Percentiles rank a stretch among this genome's conserved stretches.
These are phyloP conservation scores for Aplodontia rufa DNA, from an alignment of 2,113 vertebrate species.

Conservation along the genomic window DNA sequence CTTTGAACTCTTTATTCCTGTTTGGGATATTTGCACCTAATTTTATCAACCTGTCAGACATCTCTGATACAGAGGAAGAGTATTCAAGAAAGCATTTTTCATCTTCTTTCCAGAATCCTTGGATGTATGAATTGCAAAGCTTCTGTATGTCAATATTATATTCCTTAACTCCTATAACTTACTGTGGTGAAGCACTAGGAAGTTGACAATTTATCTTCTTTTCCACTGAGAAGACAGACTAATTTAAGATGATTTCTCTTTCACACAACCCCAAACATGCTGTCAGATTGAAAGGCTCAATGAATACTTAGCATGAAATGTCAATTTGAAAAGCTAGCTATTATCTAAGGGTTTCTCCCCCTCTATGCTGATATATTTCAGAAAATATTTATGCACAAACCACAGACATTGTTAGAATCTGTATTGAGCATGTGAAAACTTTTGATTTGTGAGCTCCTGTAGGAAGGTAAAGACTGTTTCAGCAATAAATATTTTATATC, in stretches of 20 bases:
- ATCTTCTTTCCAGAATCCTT: not conserved
- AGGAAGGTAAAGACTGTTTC: constrained; percentile 46
- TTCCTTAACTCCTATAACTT: constrained; percentile 41
- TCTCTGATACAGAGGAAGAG: not conserved
- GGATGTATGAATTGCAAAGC: not conserved
- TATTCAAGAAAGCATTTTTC: not conserved
- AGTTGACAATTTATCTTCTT: constrained; percentile 57
- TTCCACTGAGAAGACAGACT: constrained; percentile 52
- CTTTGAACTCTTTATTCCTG: not conserved
- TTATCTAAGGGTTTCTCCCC: constrained; percentile 13
- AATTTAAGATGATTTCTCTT: constrained; percentile 70
- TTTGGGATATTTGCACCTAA: not conserved
- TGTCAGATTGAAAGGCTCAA: constrained; percentile 52
- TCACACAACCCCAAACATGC: constrained; percentile 68
- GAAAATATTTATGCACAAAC: constrained; percentile 22
- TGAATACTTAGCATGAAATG: constrained; percentile 61
- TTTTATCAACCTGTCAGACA: not conserved
- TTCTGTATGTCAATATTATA: not conserved
- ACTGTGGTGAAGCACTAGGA: not conserved
- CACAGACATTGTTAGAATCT: constrained; percentile 37
- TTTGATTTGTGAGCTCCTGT: constrained; percentile 36
- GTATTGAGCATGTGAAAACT: constrained; percentile 26
- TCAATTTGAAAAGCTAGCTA: constrained; percentile 55
- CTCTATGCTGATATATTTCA: not conserved
- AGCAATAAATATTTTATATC: constrained; percentile 37